phyloP scores from a whole-genome alignment of 2,888 invertebrate species.

The Limulus polyphemus region DNA sequence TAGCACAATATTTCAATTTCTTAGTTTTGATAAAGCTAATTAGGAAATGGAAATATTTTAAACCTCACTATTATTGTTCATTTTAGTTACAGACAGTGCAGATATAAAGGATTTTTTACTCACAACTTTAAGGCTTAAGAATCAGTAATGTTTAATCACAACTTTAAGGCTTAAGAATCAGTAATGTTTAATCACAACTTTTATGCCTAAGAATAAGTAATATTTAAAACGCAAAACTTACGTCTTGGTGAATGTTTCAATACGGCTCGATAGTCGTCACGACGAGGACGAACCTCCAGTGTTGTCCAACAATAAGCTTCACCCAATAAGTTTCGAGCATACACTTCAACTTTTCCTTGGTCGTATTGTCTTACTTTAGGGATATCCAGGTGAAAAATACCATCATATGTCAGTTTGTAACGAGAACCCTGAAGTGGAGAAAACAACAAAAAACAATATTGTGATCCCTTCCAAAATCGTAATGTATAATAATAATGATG shows the following conservation, averaged over 20 bases:
- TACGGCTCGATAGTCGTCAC: conserved; percentile 81
- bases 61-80: no score
- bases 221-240: conserved; percentile 48
- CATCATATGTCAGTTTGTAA: conserved; percentile 92
- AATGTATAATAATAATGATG: no score
- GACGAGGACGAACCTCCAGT: conserved; percentile 69
- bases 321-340: conserved; percentile 88
- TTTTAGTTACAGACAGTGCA: no score
- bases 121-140: neutral
- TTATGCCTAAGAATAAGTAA: neutral
- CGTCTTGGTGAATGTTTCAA: conserved; percentile 89
- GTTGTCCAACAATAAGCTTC: conserved; percentile 81
- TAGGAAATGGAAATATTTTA: no score
- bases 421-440: conserved; percentile 58
- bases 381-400: conserved; percentile 97
- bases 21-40: no score
- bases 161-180: neutral
- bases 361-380: conserved; percentile 95
- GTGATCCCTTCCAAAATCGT: no score
- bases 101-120: no score
- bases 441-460: neutral
- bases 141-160: neutral
- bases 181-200: no score
- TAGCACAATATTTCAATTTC: no score
- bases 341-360: conserved; percentile 86